Evolutionary conservation across 2,113 vertebrate genomes (phyloP).

Genomic region (Python bivittatus): DNA sequence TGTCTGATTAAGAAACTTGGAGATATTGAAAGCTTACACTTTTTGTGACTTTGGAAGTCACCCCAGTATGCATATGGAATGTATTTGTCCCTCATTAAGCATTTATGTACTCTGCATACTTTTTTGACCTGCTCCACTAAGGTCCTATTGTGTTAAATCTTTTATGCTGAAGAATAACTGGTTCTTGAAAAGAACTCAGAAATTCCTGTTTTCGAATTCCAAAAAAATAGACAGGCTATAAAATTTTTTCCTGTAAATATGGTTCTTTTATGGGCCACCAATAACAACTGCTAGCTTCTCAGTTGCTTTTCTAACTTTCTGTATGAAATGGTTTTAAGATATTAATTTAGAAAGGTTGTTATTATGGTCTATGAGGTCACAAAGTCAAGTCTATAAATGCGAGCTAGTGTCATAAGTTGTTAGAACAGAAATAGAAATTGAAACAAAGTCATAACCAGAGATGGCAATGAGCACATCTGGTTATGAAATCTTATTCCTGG

Average conservation of each 20-base stretch:
- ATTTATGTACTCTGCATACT: background rate
- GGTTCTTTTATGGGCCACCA: fast-evolving
- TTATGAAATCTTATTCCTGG: background rate
- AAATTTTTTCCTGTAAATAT: background rate
- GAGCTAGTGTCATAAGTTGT: conserved; percentile 6
- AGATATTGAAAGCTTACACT: background rate
- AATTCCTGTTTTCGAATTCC: background rate
- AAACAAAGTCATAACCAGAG: background rate
- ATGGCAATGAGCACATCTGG: background rate
- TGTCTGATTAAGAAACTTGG: background rate
- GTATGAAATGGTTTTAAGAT: conserved; percentile 17
- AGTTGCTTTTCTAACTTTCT: conserved; percentile 28
- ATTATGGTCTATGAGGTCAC: background rate
- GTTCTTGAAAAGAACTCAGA: background rate
- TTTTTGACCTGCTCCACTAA: background rate
- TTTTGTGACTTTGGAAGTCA: background rate
- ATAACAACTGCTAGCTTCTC: background rate
- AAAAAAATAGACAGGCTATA: background rate
- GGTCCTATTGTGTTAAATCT: background rate
- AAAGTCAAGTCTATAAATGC: background rate
- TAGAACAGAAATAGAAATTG: conserved; percentile 18
- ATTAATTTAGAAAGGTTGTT: background rate
- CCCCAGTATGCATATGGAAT: background rate
- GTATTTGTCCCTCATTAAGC: background rate
- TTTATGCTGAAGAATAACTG: background rate